These are phyloP conservation scores for Microcebus jonahi DNA, from an alignment of 2,113 vertebrate genomes.

Conservation along the genomic window DNA sequence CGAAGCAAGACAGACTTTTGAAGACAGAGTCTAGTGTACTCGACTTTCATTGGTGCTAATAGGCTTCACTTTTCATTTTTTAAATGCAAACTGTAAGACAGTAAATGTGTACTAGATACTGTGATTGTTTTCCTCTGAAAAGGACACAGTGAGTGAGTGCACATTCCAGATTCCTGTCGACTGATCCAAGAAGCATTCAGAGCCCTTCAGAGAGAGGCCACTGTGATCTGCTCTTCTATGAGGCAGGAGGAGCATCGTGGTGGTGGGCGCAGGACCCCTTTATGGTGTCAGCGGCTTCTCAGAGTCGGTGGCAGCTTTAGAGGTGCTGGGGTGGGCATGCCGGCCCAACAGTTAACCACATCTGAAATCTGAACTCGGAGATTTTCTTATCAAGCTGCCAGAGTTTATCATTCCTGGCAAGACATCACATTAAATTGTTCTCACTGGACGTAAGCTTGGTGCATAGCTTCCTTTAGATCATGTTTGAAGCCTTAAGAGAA, in stretches of 20 bases:
- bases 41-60: neutral
- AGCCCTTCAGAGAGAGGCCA: neutral
- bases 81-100: neutral
- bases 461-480: neutral
- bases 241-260: neutral
- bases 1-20: neutral
- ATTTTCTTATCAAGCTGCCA: neutral
- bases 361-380: neutral
- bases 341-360: neutral
- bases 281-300: neutral
- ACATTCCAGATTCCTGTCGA: neutral
- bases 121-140: neutral
- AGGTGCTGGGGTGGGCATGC: neutral
- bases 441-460: neutral
- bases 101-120: neutral
- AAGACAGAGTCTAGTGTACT: neutral
- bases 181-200: neutral
- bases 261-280: neutral
- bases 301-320: neutral
- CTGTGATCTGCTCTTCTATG: neutral
- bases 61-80: neutral
- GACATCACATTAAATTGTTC: neutral
- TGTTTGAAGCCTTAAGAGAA: neutral
- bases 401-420: conserved; percentile 19
- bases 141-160: neutral